Evolutionary conservation across 92 coral and sea anemone genomes (phyloP), one percentile per base, ranked within the genome.

Genomic region (Palythoa heliodiscus): DNA sequence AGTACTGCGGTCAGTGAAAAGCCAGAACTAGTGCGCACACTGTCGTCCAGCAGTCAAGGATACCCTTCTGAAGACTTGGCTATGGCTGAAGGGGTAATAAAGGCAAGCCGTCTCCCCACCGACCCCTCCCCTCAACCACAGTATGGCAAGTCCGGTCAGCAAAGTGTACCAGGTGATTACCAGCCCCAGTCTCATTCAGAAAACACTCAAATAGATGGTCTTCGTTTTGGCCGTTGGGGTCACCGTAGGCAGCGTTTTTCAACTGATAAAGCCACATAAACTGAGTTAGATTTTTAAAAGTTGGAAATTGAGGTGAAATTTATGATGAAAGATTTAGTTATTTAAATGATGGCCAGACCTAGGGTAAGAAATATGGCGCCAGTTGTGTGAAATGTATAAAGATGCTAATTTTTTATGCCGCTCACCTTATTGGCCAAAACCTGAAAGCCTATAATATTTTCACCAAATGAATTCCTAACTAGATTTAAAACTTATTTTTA

Each of bases 1-100:
- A 80, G 84, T 23, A 80, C 84, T 2, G 84, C 84, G 19, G 84
- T 80, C 40, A 68, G 43, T 13, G 74, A 80, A 22, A 80, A 80
- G 24, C 74, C 73, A 12, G 74, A 43, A 11, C 50, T 63, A 17
- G 84, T 64, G 61, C 84, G 84, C 74, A 67, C 57, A 13, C 37
- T 23, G 14, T 80, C 84, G 11, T 80, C 72, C 19, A 19, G 15
- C 25, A 73, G 77, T 43, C 77, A 73, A 71, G 76, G 71, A 2
- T 38, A 60, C 47, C 25, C 53, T 77, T 77, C 70, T 19, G 83
- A 60, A 19, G 83, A 77, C 53, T 63, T 77, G 71, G 83, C 83
- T 20, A 37, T 60, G 54, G 82, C 82, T 12, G 82, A 77, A 40
- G 82, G 82, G 48, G 7, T 38, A 29, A 22, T 75, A 22, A 10